Evolutionary conservation across 2,888 invertebrate genomes (phyloP).

Genomic region (Tetragonula carbonaria): DNA sequence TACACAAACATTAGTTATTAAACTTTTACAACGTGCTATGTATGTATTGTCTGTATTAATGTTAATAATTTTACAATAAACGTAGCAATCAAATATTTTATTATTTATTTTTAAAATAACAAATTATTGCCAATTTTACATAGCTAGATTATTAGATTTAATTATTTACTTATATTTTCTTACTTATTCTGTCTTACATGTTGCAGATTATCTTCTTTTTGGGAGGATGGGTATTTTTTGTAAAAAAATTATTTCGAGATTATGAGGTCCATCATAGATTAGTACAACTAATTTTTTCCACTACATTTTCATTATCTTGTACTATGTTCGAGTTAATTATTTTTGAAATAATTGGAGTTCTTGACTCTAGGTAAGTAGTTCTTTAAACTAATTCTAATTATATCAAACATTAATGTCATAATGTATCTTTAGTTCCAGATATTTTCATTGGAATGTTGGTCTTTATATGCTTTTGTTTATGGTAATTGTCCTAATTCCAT

Average conservation of each 20-base stretch:
- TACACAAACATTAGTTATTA: background rate
- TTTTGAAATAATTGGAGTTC: conserved; percentile 97
- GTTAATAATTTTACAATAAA: conserved; percentile 46
- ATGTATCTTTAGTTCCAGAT: conserved; percentile 89
- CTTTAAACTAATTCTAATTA: conserved; percentile 32
- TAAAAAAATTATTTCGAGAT: conserved; percentile 97
- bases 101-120: conserved; percentile 42
- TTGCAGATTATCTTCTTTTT: conserved; percentile 95
- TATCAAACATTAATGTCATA: conserved; percentile 15
- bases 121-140: conserved; percentile 11
- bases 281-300: conserved; percentile 97
- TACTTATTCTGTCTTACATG: conserved; percentile 15
- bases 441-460: conserved; percentile 97
- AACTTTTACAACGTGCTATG: background rate
- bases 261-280: conserved; percentile 98
- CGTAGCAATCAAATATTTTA: conserved; percentile 35
- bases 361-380: conserved; percentile 92
- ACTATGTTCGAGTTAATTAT: conserved; percentile 99
- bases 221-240: conserved; percentile 99
- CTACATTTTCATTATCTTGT: conserved; percentile 97
- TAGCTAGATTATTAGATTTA: conserved; percentile 11
- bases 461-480: conserved; percentile 95
- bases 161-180: background rate
- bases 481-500: conserved; percentile 97
- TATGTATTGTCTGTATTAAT: conserved; percentile 27